Evolutionary conservation across 2,113 vertebrate genomes (phyloP), one percentile per base, ranked within the genome.

Genomic region (Chinchilla lanigera): DNA sequence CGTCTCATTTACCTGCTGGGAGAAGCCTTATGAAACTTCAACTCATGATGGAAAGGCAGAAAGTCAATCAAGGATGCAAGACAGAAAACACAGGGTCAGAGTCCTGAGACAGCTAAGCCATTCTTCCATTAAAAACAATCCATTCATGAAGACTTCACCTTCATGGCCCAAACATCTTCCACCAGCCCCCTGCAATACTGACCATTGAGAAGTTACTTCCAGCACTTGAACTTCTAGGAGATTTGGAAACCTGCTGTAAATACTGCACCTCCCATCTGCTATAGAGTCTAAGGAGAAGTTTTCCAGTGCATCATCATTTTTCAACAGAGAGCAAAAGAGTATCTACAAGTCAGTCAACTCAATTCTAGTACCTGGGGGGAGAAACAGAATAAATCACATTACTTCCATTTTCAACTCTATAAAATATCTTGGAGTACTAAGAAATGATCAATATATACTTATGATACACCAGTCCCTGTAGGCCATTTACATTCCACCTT

Each of bases 341-440:
- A 6, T 73, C 24, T 41, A 11, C 6, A 28, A 26, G 54, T 86
- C 35, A 47, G 12, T 88, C 22, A 73, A 26, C 41, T 93, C 61
- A n/a, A 11, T 20, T 90, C 26, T 63, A 44, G 3, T 65, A 30
- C 12, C 58, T 38, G 50, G 26, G n/a, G 26, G 33, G 8, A 84
- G 81, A 69, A 91, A 89, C 52, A 35, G 26, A 60, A 80, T 78
- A 56, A 87, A 93, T 81, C 35, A 90, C 87, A 7, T 52, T 60
- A 1, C 63, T 86, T 82, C 41, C 28, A 47, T 84, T 89, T 84
- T 90, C 77, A 85, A 85, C 52, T 58, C 17, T 69, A 47, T 90
- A 52, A 84, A 90, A 88, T 38, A 89, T 75, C 81, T 78, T 63
- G 26, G 16, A 94, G 22, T 47, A 50, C 81, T 93, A 86, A 80